These are phyloP conservation scores for Linurgus olivaceus DNA, from an alignment of 2,797 vertebrate genomes.

Conservation along the genomic window DNA sequence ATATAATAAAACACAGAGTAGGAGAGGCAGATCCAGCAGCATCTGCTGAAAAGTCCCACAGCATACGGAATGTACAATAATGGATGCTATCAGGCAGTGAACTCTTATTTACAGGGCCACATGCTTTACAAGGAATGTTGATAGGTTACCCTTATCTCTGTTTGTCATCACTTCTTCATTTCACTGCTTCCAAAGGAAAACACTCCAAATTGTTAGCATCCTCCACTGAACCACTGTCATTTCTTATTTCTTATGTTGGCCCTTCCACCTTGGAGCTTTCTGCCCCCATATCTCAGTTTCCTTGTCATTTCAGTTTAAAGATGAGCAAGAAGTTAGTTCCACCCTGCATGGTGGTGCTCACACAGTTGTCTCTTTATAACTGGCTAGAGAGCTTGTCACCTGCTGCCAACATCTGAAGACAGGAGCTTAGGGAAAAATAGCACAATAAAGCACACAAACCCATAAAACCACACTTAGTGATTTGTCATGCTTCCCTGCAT, in stretches of 20 bases:
- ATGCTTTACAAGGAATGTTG: slow-evolving; percentile 56
- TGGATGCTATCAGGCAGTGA: slow-evolving; percentile 22
- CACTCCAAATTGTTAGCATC: background rate
- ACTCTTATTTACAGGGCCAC: slow-evolving; percentile 42
- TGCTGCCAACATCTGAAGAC: slow-evolving; percentile 48
- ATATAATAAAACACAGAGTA: background rate
- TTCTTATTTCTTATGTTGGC: background rate
- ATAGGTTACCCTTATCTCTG: slow-evolving; percentile 50
- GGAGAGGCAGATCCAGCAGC: background rate
- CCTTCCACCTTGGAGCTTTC: background rate
- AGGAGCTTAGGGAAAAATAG: background rate
- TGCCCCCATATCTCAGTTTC: background rate
- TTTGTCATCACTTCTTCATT: slow-evolving; percentile 58
- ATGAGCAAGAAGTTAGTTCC: background rate
- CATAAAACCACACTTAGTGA: slow-evolving; percentile 32
- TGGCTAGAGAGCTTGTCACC: background rate
- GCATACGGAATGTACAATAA: background rate
- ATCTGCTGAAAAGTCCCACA: slow-evolving; percentile 23
- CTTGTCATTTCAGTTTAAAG: background rate
- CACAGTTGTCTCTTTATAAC: background rate
- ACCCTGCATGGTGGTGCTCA: background rate
- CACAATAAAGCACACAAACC: slow-evolving; percentile 35
- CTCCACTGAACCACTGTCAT: background rate
- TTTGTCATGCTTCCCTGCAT: slow-evolving; percentile 21
- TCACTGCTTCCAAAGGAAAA: slow-evolving; percentile 53